phyloP scores from a whole-genome alignment of 2,113 vertebrate species.

The Athene cunicularia region DNA sequence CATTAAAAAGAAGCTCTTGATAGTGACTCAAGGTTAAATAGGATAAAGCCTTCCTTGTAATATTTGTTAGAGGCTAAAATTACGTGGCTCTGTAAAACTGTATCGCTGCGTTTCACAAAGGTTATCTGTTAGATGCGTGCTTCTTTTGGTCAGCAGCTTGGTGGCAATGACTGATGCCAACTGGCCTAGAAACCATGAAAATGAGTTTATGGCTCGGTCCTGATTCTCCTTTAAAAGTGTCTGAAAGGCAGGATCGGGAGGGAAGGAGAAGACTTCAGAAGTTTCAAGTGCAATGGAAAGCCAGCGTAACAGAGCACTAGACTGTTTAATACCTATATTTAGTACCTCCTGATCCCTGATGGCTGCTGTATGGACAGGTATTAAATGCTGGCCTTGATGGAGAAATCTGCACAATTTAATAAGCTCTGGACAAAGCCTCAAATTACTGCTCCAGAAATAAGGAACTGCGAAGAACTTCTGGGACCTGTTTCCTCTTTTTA shows the following conservation, averaged over 20 bases:
- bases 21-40: neutral
- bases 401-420: conserved; percentile 10
- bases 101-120: neutral
- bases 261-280: neutral
- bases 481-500: conserved; percentile 12
- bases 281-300: conserved; percentile 1
- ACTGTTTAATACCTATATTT: conserved; percentile 23
- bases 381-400: conserved; percentile 2
- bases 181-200: neutral
- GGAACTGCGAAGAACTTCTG: conserved; percentile 11
- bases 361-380: neutral
- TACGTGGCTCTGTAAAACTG: neutral
- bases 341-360: neutral
- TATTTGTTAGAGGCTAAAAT: neutral
- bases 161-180: neutral
- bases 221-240: neutral
- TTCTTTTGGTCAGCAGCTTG: neutral
- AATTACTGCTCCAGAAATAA: neutral
- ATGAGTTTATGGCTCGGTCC: neutral
- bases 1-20: neutral
- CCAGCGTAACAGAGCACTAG: neutral
- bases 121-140: conserved; percentile 2
- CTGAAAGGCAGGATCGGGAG: neutral
- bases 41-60: neutral
- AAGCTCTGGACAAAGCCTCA: conserved; percentile 36